Evolutionary conservation across 2,888 invertebrate genomes (phyloP).

Genomic region (Drosophila falleni): DNA sequence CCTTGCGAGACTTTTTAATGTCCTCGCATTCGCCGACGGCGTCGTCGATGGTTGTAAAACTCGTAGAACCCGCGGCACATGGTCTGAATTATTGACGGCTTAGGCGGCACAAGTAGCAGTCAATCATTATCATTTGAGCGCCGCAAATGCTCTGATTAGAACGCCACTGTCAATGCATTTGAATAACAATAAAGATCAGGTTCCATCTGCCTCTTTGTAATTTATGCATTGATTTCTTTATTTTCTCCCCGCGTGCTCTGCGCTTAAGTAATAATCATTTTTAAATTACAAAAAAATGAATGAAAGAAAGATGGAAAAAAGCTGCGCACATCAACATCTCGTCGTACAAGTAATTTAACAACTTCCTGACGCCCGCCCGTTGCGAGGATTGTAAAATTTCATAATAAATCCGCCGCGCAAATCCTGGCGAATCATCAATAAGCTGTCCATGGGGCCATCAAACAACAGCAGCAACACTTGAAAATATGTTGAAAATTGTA

Average conservation of each 20-base stretch:
- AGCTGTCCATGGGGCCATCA: conserved; percentile 50
- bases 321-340: conserved; percentile 22
- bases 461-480: conserved; percentile 65
- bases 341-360: conserved; percentile 68
- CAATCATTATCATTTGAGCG: conserved; percentile 73
- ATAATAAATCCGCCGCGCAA: conserved; percentile 58
- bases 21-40: conserved; percentile 25
- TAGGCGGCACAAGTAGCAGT: conserved; percentile 54
- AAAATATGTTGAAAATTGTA: conserved; percentile 77
- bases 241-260: neutral
- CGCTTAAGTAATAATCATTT: conserved; percentile 72
- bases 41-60: conserved; percentile 24
- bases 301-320: conserved; percentile 23
- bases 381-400: conserved; percentile 69
- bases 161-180: conserved; percentile 73
- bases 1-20: conserved; percentile 41
- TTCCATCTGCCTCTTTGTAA: conserved; percentile 61
- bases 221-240: conserved; percentile 77
- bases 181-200: conserved; percentile 83
- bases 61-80: conserved; percentile 65
- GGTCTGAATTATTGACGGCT: conserved; percentile 80
- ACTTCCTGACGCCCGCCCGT: conserved; percentile 70
- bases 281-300: conserved; percentile 64
- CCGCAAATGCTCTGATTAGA: conserved; percentile 50
- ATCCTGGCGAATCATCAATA: conserved; percentile 73